Conservation (phyloP, 2,113 vertebrate genomes). For the Odocoileus virginianus region DNA sequence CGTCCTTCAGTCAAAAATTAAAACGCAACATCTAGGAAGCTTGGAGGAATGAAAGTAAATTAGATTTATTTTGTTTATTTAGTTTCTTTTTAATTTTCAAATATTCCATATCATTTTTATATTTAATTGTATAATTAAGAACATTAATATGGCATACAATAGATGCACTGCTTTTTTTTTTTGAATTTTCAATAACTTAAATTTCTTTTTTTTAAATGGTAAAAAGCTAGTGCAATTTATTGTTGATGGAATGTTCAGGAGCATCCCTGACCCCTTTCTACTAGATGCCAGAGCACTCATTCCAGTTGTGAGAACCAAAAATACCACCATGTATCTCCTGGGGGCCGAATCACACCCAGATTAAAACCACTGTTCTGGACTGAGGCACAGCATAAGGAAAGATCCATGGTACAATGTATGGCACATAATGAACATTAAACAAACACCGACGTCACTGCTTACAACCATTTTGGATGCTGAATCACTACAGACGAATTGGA, state of each 20-base stretch:
- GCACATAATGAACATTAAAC: not conserved
- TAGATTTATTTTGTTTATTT: not conserved
- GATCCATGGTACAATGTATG: not conserved
- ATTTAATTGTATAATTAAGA: not conserved
- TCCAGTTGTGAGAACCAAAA: not conserved
- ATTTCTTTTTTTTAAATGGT: not conserved
- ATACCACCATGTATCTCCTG: not conserved
- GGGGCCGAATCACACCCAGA: not conserved
- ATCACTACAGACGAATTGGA: not conserved
- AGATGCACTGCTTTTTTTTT: not conserved
- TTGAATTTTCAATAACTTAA: not conserved
- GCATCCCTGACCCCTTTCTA: not conserved
- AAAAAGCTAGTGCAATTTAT: not conserved
- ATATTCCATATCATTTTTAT: not conserved
- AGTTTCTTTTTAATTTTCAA: not conserved
- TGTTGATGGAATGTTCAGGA: not conserved
- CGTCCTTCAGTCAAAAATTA: not conserved
- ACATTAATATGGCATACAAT: not conserved
- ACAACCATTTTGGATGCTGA: not conserved
- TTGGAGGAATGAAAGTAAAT: not conserved
- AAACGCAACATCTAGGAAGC: not conserved
- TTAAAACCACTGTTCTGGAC: not conserved
- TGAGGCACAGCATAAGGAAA: not conserved
- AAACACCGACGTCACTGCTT: not conserved
- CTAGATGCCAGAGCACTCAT: not conserved